Evolutionary conservation across 1,140 invertebrate species (phyloP).

Genomic region (Steinernema feltiae): DNA sequence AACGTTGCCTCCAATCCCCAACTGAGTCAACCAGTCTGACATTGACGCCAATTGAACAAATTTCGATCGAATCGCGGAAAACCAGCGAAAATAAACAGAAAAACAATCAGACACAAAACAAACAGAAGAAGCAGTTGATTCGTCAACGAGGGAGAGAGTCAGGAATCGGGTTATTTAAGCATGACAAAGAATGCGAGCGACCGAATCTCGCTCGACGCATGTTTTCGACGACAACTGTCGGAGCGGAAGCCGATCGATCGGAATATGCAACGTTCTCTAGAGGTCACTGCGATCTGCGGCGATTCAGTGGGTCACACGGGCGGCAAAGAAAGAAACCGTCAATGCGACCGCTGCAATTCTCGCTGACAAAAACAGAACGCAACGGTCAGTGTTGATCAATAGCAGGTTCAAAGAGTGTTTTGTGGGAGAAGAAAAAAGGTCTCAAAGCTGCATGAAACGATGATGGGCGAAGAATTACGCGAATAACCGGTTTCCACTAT

Average conservation of each 20-base stretch:
- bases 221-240: constrained; percentile 4
- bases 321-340: not conserved
- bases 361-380: not conserved
- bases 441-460: not conserved
- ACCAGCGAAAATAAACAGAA: constrained; percentile 13
- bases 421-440: not conserved
- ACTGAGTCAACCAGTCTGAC: constrained; percentile 8
- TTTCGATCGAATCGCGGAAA: constrained; percentile 13
- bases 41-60: constrained; percentile 8
- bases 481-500: not conserved
- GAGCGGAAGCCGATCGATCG: constrained; percentile 1
- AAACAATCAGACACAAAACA: not conserved
- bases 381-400: no score
- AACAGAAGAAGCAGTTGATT: not conserved
- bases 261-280: constrained; percentile 1
- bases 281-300: not conserved
- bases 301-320: not conserved
- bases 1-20: not conserved
- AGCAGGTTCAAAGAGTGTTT: no score
- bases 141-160: not conserved
- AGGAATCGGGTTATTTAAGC: not conserved
- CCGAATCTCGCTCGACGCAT: not conserved
- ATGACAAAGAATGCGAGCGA: not conserved
- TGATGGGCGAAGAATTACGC: not conserved
- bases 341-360: not conserved